Evolutionary conservation across 2,797 vertebrate genomes (phyloP), one percentile per base, ranked within the genome.

Genomic region (Mus spretus): DNA sequence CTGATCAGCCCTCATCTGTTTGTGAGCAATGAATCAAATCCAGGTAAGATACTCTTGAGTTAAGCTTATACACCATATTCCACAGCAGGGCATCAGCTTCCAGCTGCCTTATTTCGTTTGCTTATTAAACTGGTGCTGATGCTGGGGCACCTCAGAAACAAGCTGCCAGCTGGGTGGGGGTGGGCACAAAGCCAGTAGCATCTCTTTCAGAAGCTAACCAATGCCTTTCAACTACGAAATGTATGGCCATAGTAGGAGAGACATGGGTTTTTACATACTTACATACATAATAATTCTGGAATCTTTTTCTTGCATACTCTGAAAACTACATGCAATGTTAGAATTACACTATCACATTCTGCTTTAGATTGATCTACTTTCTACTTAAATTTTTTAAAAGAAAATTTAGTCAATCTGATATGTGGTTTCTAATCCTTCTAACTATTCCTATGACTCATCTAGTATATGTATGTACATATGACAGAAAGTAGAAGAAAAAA

Each of bases 281-380:
- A 89, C 0, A 74, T 1, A 59, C 3, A 83, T 13, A 50, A 84
- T 87, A 3, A 65, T 59, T 44, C 22, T 12, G 37, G 13, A 17
- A 75, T 14, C 40, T 59, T 26, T 22, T 63, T 17, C 17, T 88
- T 57, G 7, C 28, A 44, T 3, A 77, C n/a, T 3, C 47, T 12
- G 2, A 92, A 78, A 59, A 90, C 59, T 80, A 63, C 31, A 83
- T 20, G 3, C 1, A 40, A n/a, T 28, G 74, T 50, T 34, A 40
- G 14, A 95, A 90, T 77, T 37, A 82, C 5, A 92, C 14, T 26
- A 81, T 44, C 11, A 8, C 2, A 22, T 19, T 12, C 15, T 26
- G 14, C 59, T 96, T 84, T 44, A 34, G 11, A 22, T 65, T 81
- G n/a, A 94, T 59, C 55, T 83, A 63, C 78, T 93, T 92, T 59